Conservation (phyloP, 2,797 vertebrate genomes). For the Hoplostethus mediterraneus region DNA sequence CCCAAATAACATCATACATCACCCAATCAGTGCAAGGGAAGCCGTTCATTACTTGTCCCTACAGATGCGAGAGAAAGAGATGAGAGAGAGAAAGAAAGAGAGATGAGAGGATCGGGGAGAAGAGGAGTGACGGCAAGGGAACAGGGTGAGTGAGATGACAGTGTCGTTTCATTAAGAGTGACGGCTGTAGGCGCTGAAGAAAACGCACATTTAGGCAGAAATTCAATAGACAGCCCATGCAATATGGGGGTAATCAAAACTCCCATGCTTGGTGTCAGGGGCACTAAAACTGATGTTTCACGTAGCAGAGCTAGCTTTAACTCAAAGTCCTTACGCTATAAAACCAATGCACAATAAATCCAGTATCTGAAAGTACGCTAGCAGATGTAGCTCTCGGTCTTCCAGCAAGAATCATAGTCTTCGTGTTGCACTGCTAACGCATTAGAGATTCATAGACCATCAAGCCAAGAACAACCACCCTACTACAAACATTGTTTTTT, state of each 20-base stretch:
- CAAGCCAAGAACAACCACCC: slow-evolving; percentile 22
- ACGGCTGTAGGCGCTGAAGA: slow-evolving; percentile 45
- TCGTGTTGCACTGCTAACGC: slow-evolving; percentile 31
- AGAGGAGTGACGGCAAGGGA: slow-evolving; percentile 31
- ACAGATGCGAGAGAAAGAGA: slow-evolving; percentile 56
- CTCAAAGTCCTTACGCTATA: slow-evolving; percentile 25
- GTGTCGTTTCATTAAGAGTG: slow-evolving; percentile 71
- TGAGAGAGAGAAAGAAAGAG: slow-evolving; percentile 24
- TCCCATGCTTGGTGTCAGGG: slow-evolving; percentile 36
- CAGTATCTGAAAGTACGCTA: slow-evolving; percentile 22
- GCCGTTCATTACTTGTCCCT: slow-evolving; percentile 64
- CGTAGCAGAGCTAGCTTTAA: slow-evolving; percentile 43
- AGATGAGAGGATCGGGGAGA: slow-evolving; percentile 42
- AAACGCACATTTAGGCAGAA: slow-evolving; percentile 59
- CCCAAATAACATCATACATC: slow-evolving; percentile 74
- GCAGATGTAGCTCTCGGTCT: not conserved
- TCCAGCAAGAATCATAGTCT: slow-evolving; percentile 9
- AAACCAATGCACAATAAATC: slow-evolving; percentile 33
- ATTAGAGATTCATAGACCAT: slow-evolving; percentile 28
- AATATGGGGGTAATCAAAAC: slow-evolving; percentile 65
- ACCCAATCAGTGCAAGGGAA: slow-evolving; percentile 69
- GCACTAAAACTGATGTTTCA: slow-evolving; percentile 60
- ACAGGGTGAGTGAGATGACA: slow-evolving; percentile 47
- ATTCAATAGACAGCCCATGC: slow-evolving; percentile 65
- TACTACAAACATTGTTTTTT: slow-evolving; percentile 8